Evolutionary conservation across 1,140 invertebrate genomes (phyloP), one percentile per base, ranked within the genome.

Genomic region (Watersipora subatra): DNA sequence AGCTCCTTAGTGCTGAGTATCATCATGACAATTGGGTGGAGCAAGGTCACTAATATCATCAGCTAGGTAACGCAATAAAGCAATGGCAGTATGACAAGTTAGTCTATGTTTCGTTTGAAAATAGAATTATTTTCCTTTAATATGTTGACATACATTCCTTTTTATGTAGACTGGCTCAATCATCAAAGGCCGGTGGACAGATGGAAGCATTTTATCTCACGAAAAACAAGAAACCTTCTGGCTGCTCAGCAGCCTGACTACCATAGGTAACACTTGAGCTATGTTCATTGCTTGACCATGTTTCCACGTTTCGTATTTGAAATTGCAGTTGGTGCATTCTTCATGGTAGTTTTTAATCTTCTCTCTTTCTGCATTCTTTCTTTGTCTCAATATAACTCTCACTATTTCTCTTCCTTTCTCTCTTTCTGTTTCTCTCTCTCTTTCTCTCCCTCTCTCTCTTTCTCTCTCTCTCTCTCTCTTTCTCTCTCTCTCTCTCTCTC

Each of bases 401-500:
- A 12, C 34, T 46, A 7, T n/a, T n/a, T n/a, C 34, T 46, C 34
- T 46, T n/a, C 34, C 34, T 46, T 46, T 46, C n/a, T 46, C 34
- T 46, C n/a, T n/a, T n/a, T n/a, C n/a, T n/a, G n/a, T n/a, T n/a
- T n/a, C 34, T 15, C 24, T 25, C 24, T 12, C n/a, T 12, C 19
- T 25, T 15, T 19, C 57, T 59, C 56, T 61, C 64, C n/a, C 28
- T 28, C 28, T 30, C 64, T 65, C 56, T 29, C 56, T 61, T 27
- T 65, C 57, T 29, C 64, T 61, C 28, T 61, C 28, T 62, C 57
- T 62, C 58, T 66, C 57, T 62, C 57, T 46, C 58, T 46, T 20
- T 61, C 57, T 61, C 64, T 30, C 22, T 46, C 56, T 28, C 15
- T n/a, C 28, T 15, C 2, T 2, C 29, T 26, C 28, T 29, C 19